A percentile compares a stretch with the other conserved stretches of the same genome.
These are phyloP conservation scores for Mythimna impura DNA, from an alignment of 2,888 invertebrate genomes.

Conservation along the genomic window DNA sequence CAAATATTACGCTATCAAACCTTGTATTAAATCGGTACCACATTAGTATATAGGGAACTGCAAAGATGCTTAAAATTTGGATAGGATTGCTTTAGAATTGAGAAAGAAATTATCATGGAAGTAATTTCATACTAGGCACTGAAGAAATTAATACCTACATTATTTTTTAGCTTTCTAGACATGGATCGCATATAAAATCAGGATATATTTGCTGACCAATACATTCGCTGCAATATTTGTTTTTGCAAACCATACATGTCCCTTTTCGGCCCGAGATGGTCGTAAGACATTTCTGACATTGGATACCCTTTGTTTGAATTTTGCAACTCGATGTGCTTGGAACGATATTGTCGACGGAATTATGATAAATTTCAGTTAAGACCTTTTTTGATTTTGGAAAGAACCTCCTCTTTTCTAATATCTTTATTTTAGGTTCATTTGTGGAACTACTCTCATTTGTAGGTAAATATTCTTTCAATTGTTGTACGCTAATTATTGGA, in stretches of 20 bases:
- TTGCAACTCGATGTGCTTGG: conserved; percentile 7
- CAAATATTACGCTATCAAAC: conserved; percentile 18
- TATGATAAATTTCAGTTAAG: conserved; percentile 19
- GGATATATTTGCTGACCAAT: conserved; percentile 30
- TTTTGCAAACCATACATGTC: conserved; percentile 38
- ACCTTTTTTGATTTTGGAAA: conserved; percentile 30
- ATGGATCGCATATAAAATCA: conserved; percentile 39
- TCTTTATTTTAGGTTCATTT: conserved; percentile 39
- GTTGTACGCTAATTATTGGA: conserved; percentile 19
- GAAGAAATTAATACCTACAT: conserved; percentile 23
- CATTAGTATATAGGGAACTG: not conserved
- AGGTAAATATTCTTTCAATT: conserved; percentile 24
- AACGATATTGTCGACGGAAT: conserved; percentile 11
- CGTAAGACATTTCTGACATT: conserved; percentile 34
- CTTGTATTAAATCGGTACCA: conserved; percentile 6
- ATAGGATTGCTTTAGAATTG: conserved; percentile 13
- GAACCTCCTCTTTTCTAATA: conserved; percentile 37
- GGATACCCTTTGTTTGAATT: conserved; percentile 17
- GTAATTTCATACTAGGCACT: conserved; percentile 16
- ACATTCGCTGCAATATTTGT: conserved; percentile 36
- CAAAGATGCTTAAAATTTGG: too few species aligned
- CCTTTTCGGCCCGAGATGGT: conserved; percentile 28
- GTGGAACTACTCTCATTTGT: conserved; percentile 30
- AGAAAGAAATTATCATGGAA: conserved; percentile 13
- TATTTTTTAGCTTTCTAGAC: conserved; percentile 36